Percentiles rank a stretch among this genome's conserved stretches.
phyloP scores from a whole-genome alignment of 2,797 vertebrate genomes.

The Esox lucius region DNA sequence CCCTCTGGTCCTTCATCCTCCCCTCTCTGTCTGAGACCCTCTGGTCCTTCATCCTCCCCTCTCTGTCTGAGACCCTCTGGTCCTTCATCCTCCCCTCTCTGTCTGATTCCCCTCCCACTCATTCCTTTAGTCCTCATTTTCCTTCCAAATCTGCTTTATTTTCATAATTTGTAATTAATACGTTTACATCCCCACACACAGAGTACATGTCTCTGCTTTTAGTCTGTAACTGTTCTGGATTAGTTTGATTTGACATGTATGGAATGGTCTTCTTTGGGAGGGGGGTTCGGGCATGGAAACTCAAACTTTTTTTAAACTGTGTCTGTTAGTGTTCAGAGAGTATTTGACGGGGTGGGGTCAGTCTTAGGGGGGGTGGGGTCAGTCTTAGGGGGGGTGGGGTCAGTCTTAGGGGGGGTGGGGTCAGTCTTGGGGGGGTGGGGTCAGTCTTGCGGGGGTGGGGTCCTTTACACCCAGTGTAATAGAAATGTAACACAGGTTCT shows the following conservation, averaged over 20 bases:
- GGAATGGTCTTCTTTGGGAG: not conserved
- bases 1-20: too few relatives aligned
- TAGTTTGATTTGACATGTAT: slow-evolving; percentile 8
- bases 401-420: too few relatives aligned
- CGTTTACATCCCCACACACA: not conserved
- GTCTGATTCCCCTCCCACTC: slow-evolving; percentile 68
- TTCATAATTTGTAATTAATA: slow-evolving; percentile 48
- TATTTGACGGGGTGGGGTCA: too few relatives aligned
- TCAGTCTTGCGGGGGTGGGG: too few relatives aligned
- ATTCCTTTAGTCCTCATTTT: too few relatives aligned
- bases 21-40: slow-evolving; percentile 88
- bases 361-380: too few relatives aligned
- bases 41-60: too few relatives aligned
- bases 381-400: too few relatives aligned
- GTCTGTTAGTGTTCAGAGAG: not conserved
- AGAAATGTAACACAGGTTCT: not conserved
- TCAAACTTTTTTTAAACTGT: not conserved
- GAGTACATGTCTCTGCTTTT: slow-evolving; percentile 36
- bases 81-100: slow-evolving; percentile 87
- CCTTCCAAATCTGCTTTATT: slow-evolving; percentile 65
- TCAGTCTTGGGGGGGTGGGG: too few relatives aligned
- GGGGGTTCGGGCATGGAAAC: not conserved
- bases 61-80: too few relatives aligned
- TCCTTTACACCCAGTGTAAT: not conserved
- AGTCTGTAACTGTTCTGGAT: not conserved